Evolutionary conservation across 2,113 vertebrate species (phyloP).

Genomic region (Trematocara nigrifrons): DNA sequence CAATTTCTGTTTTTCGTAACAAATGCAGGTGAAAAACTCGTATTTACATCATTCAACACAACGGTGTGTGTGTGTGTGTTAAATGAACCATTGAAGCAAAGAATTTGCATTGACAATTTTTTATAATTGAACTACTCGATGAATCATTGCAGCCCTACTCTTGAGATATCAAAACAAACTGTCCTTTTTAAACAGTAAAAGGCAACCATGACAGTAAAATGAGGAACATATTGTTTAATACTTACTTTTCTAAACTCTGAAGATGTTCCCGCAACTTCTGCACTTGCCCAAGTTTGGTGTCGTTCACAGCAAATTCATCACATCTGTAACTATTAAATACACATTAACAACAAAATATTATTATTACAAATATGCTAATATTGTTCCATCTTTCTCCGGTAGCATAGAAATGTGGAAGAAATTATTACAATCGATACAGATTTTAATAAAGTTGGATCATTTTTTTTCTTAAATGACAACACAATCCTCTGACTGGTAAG

Average conservation of each 20-base stretch:
- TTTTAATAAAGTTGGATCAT: neutral
- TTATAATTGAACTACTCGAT: neutral
- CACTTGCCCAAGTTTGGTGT: slow-evolving; percentile 90
- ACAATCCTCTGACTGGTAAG: neutral
- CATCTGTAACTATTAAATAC: slow-evolving; percentile 87
- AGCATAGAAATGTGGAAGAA: neutral
- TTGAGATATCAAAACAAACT: neutral
- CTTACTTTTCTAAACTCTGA: slow-evolving; percentile 97
- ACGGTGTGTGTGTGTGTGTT: neutral
- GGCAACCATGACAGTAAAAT: neutral
- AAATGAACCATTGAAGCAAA: neutral
- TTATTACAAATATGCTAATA: neutral
- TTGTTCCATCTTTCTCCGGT: neutral
- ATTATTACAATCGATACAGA: neutral
- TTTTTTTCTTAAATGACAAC: neutral
- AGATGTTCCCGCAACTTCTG: slow-evolving; percentile 96
- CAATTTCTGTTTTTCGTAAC: neutral
- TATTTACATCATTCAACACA: neutral
- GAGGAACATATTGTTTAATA: neutral
- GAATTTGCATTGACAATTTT: neutral
- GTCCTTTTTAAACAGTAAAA: neutral
- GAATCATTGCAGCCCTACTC: neutral
- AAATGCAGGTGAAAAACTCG: neutral
- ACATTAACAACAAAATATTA: neutral
- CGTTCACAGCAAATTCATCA: slow-evolving; percentile 97